These are phyloP conservation scores for Rhagoletis zephyria DNA, from an alignment of 1,140 invertebrate genomes.

Conservation along the genomic window DNA sequence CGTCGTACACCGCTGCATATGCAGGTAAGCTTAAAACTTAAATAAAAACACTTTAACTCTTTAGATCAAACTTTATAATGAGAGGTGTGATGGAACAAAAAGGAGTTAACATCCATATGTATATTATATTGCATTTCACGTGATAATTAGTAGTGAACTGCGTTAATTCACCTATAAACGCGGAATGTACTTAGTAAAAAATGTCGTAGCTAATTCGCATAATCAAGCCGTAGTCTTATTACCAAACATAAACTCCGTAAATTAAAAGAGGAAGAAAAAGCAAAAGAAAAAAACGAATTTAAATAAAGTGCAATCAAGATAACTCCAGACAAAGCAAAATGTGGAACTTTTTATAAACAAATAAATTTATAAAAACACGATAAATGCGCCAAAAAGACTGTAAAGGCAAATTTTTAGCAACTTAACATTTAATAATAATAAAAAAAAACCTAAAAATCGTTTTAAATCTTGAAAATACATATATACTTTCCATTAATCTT, in stretches of 20 bases:
- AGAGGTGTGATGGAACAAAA: not conserved
- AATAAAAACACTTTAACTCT: conserved; percentile 8
- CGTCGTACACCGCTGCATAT: conserved; percentile 70
- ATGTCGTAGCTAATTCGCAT: conserved; percentile 35
- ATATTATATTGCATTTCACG: not conserved
- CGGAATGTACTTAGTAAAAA: conserved; percentile 48
- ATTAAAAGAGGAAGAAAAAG: conserved; percentile 49
- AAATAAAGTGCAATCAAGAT: conserved; percentile 51
- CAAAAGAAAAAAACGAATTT: conserved; percentile 57
- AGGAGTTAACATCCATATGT: not conserved
- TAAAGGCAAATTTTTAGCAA: conserved; percentile 22
- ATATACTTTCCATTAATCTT: not conserved
- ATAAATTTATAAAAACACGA: conserved; percentile 43
- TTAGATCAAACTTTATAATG: not conserved
- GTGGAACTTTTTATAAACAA: conserved; percentile 43
- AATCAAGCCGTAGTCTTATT: not conserved
- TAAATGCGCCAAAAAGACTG: conserved; percentile 25
- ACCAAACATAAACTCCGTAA: conserved; percentile 38
- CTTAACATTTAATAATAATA: not conserved
- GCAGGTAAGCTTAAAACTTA: conserved; percentile 65
- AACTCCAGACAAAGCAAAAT: conserved; percentile 15
- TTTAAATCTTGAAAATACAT: not conserved
- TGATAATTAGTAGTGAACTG: conserved; percentile 8
- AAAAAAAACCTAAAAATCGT: conserved; percentile 33
- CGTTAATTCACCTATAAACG: conserved; percentile 16